Evolutionary conservation across 2,113 vertebrate genomes (phyloP), one percentile per base, ranked within the genome.

Genomic region (Pangasianodon hypophthalmus): DNA sequence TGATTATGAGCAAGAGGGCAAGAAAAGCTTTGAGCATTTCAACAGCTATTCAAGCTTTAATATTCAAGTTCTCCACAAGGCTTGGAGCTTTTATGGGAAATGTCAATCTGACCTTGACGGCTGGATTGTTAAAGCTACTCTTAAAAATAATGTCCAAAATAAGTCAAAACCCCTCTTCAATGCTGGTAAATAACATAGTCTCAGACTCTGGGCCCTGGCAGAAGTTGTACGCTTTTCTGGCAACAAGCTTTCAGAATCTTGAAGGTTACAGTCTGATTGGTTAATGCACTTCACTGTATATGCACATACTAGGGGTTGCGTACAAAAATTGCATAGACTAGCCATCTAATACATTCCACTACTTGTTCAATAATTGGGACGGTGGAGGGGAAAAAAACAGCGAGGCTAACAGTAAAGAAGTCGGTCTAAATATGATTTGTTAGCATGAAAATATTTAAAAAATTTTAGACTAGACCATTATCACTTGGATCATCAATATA

Each of bases 1-100:
- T 58, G n/a, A 83, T 83, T 56, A 83, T 83, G 81, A 24, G 81
- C 54, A 58, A 41, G 54, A 83, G 81, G 81, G 52, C 54, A 83
- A 83, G 32, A 83, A 16, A 54, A 58, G 3, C 81, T 58, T 18
- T 10, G 18, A 58, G 81, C 18, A 58, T 58, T 83, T 83, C 8
- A 58, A 54, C 50, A 54, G n/a, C 52, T 19, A 82, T 37, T 82
- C n/a, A 21, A 60, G 81, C 82, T 60, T 60, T 44, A 84, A 60
- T 60, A 44, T 60, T 84, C 54, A 84, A 14, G 29, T 54, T 82
- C 29, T 32, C 6, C 50, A 18, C 50, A 18, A 19, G 14, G 29
- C 29, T 32, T 29, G 24, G 26, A 9, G 16, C 52, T 58, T 83
- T 60, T 41, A 26, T 84, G 24, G 54, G 19, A 84, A 60, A 60